phyloP scores from a whole-genome alignment of 2,888 invertebrate genomes.

The Enoplolaimus lenunculus region DNA sequence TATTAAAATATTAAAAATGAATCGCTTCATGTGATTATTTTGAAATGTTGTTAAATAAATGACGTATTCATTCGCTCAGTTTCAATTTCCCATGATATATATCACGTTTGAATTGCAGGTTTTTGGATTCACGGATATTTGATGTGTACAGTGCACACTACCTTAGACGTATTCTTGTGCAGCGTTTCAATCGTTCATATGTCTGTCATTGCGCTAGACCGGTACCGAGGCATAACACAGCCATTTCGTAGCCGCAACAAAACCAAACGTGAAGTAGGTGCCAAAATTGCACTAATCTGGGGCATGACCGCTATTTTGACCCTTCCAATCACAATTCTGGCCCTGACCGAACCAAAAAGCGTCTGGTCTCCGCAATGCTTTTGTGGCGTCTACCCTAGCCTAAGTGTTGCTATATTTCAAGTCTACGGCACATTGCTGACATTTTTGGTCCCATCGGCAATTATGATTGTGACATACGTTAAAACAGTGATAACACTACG shows the following conservation, averaged over 20 bases:
- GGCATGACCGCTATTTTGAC: slow-evolving; percentile 78
- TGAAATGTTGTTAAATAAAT: too few species aligned
- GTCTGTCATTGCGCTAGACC: slow-evolving; percentile 49
- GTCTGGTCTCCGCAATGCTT: slow-evolving; percentile 41
- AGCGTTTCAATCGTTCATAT: slow-evolving; percentile 50
- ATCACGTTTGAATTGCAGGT: slow-evolving; percentile 48
- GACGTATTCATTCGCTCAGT: too few species aligned
- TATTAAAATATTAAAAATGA: too few species aligned
- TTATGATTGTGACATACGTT: slow-evolving; percentile 84
- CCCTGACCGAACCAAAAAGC: slow-evolving; percentile 44
- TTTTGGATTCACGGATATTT: slow-evolving; percentile 63
- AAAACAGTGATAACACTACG: slow-evolving; percentile 27
- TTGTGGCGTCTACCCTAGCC: slow-evolving; percentile 43
- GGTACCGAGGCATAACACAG: slow-evolving; percentile 74
- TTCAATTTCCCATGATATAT: too few species aligned
- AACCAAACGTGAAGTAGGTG: slow-evolving; percentile 54
- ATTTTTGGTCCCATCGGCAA: slow-evolving; percentile 82
- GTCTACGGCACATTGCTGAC: slow-evolving; percentile 68
- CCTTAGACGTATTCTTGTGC: slow-evolving; percentile 55
- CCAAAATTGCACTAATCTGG: slow-evolving; percentile 89
- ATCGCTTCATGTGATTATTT: too few species aligned
- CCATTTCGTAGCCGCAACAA: slow-evolving; percentile 84
- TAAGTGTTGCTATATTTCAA: slow-evolving; percentile 21
- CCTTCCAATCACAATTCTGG: slow-evolving; percentile 55
- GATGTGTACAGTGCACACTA: slow-evolving; percentile 57